Percentiles rank a stretch among this genome's conserved stretches.
Evolutionary conservation across 1,140 invertebrate species (phyloP).

Genomic region (Paramacrobiotus metropolitanus): DNA sequence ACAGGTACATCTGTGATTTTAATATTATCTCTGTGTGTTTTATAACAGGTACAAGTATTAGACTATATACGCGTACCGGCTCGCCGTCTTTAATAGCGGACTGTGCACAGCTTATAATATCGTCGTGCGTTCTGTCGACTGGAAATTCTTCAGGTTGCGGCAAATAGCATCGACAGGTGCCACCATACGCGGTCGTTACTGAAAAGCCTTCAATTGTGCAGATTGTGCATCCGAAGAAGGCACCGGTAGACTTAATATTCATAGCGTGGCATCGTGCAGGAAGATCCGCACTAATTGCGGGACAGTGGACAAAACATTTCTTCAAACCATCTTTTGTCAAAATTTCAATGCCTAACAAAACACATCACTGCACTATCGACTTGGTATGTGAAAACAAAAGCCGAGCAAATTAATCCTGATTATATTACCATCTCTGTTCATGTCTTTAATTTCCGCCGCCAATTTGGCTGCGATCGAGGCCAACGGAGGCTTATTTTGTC

Average conservation of each 20-base stretch:
- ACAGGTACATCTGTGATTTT: too few relatives aligned
- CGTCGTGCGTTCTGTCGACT: too few relatives aligned
- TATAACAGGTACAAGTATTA: too few relatives aligned
- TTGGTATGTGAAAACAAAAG: not conserved
- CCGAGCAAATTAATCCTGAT: not conserved
- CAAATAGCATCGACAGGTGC: too few relatives aligned
- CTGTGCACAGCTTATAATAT: too few relatives aligned
- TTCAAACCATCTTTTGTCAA: too few relatives aligned
- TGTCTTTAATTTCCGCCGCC: not conserved
- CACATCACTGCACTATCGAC: not conserved
- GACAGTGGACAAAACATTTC: not conserved
- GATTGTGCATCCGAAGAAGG: not conserved
- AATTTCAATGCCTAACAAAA: too few relatives aligned
- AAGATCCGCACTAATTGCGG: not conserved
- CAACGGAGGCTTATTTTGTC: not conserved
- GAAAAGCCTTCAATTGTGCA: not conserved
- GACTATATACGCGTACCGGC: too few relatives aligned
- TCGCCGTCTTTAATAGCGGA: too few relatives aligned
- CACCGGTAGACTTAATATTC: not conserved
- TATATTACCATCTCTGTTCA: not conserved
- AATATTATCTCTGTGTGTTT: too few relatives aligned
- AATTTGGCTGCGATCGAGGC: not conserved
- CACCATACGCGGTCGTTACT: not conserved
- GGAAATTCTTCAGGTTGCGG: too few relatives aligned
- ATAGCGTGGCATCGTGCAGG: not conserved